These are phyloP conservation scores for Kryphioiulus occultus DNA, from an alignment of 2,888 invertebrate genomes.

Conservation along the genomic window DNA sequence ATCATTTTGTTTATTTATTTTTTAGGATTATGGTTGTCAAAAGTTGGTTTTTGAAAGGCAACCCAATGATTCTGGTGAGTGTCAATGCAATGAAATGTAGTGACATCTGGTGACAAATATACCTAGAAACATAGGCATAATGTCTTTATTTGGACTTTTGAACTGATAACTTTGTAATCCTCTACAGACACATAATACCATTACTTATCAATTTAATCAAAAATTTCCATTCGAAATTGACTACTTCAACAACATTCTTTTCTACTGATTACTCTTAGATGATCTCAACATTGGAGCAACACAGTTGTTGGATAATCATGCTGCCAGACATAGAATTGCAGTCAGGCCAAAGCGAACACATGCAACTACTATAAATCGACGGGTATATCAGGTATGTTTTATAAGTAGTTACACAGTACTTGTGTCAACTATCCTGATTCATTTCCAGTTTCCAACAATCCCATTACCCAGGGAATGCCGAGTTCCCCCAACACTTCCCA, in stretches of 20 bases:
- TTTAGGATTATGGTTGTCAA: background rate
- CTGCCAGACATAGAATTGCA: constrained; percentile 81
- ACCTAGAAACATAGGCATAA: too few relatives aligned
- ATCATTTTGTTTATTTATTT: background rate
- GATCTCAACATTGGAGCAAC: constrained; percentile 58
- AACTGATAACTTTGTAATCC: too few relatives aligned
- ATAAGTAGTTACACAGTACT: too few relatives aligned
- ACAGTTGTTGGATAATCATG: constrained; percentile 77
- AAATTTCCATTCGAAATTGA: too few relatives aligned
- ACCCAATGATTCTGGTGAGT: background rate
- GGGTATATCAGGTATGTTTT: constrained; percentile 56
- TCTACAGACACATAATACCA: too few relatives aligned
- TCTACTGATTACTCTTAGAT: background rate
- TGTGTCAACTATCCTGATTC: too few relatives aligned
- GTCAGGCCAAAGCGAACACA: constrained; percentile 78
- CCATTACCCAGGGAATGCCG: too few relatives aligned
- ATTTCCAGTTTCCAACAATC: too few relatives aligned
- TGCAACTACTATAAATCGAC: constrained; percentile 74
- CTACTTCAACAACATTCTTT: background rate
- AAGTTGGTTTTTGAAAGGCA: constrained; percentile 9
- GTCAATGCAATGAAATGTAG: background rate
- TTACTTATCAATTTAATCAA: too few relatives aligned
- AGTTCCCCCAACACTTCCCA: too few relatives aligned
- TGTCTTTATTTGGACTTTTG: too few relatives aligned
- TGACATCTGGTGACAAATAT: too few relatives aligned